Evolutionary conservation across 30 jellyfish, hydroid and myxozoan species (phyloP).

Genomic region (Hydra vulgaris): DNA sequence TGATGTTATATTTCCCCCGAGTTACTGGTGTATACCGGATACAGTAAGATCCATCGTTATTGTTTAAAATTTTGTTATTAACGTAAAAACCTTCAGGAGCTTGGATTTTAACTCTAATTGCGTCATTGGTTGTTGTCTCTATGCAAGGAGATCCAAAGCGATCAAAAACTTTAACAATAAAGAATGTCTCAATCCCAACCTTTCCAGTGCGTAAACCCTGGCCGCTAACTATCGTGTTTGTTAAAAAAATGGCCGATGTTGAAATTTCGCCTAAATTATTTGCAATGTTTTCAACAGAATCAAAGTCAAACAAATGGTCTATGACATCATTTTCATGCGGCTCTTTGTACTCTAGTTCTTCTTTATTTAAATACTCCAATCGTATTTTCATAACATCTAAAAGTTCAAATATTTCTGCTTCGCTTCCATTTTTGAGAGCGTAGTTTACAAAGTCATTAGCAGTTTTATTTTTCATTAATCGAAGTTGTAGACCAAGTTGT

Average conservation of each 20-base stretch:
- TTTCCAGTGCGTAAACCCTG: conserved; percentile 84
- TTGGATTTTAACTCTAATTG: conserved; percentile 73
- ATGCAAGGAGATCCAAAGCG: conserved; percentile 55
- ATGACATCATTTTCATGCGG: conserved; percentile 98
- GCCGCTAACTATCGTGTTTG: conserved; percentile 57
- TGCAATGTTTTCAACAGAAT: conserved; percentile 59
- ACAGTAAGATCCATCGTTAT: conserved; percentile 57
- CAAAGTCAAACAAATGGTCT: conserved; percentile 47
- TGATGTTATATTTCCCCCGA: conserved; percentile 60
- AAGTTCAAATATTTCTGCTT: conserved; percentile 79
- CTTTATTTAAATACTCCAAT: conserved; percentile 48
- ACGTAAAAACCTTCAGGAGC: conserved; percentile 95
- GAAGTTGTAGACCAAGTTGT: conserved; percentile 39
- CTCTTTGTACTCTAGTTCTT: conserved; percentile 58
- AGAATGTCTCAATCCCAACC: conserved; percentile 79
- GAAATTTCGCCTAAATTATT: conserved; percentile 75
- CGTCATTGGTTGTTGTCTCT: conserved; percentile 55
- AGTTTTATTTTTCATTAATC: conserved; percentile 40
- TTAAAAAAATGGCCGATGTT: conserved; percentile 57
- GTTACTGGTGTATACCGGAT: conserved; percentile 89
- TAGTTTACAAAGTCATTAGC: conserved; percentile 78
- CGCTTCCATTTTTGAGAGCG: conserved; percentile 91
- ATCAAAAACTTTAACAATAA: conserved; percentile 62
- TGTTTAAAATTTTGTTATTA: conserved; percentile 50
- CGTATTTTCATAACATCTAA: conserved; percentile 76